These are phyloP conservation scores for Neosalanx taihuensis DNA, from an alignment of 2,797 vertebrate species.

Conservation along the genomic window DNA sequence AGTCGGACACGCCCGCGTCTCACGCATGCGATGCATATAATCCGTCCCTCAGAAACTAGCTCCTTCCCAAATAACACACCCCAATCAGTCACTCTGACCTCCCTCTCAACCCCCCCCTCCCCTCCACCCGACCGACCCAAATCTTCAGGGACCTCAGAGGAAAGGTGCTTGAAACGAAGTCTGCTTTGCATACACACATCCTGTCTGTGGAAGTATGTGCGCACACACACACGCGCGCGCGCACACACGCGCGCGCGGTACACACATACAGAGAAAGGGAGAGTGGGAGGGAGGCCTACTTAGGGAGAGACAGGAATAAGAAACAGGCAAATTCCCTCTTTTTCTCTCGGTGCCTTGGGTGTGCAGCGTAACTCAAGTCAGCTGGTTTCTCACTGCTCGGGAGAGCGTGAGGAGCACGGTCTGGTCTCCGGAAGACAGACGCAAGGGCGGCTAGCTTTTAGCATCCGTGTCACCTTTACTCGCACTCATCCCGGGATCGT, in stretches of 20 bases:
- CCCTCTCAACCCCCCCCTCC: conserved; percentile 22
- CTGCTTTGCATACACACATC: conserved; percentile 46
- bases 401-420: conserved; percentile 19
- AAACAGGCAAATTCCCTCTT: conserved; percentile 11
- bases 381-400: not conserved
- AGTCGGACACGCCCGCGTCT: conserved; percentile 7
- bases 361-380: not conserved
- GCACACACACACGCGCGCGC: not conserved
- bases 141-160: conserved; percentile 53
- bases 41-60: conserved; percentile 42
- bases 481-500: not conserved
- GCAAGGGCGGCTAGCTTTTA: conserved; percentile 51
- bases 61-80: conserved; percentile 18
- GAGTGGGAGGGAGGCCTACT: conserved; percentile 19
- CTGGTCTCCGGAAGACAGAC: conserved; percentile 60
- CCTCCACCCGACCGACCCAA: conserved; percentile 11
- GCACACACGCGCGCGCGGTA: conserved; percentile 21
- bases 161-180: conserved; percentile 60
- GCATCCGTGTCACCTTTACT: conserved; percentile 20
- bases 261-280: conserved; percentile 5
- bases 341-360: not conserved
- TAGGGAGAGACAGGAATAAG: conserved; percentile 16
- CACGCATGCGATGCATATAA: conserved; percentile 36
- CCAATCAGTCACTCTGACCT: conserved; percentile 49
- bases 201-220: conserved; percentile 18